Base-by-base conservation (phyloP, 1,140 invertebrate genomes). In the Lepidurus arcticus region DNA sequence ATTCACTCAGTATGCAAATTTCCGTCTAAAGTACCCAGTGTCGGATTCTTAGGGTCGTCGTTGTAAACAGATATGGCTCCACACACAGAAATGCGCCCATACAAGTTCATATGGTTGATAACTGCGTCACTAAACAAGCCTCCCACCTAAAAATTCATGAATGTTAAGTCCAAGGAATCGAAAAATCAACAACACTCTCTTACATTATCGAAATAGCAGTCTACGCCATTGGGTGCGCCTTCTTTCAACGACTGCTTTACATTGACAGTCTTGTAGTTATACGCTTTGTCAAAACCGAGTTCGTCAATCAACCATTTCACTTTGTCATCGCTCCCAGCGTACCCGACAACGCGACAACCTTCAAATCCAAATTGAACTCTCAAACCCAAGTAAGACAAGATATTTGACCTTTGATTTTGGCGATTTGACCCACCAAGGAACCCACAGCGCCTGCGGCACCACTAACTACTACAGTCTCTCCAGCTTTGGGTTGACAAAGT, bases 181-280 rank as follows among this genome's bases (percentile, higher is more conserved):
- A 65, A 65, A 65, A 9, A 65, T 9, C 47, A 43, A 24, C 73
- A 7, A 78, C 43, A 65, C 74, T 26, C 73, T 80, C 84, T 82
- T 85, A 91, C 91, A 84, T 92, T 92, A 82, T 92, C 91, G 84
- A 92, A 92, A 81, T 92, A 92, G 80, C 90, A 90, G 81, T 92
- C 90, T 1, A 92, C 84, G 44, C 90, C 90, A 13, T 91, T 85
- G 0, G 91, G 90, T n/a, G 90, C 90, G 42, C 84, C 85, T 83
- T 90, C 85, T 81, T 86, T 88, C n/a, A 93, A 84, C 47, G 85
- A 86, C 47, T 84, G 76, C 7, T 82, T 82, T 45, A 92, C 76
- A 79, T 90, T 83, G 11, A 84, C 84, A 0, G 83, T 90, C 84
- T 92, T 93, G 82, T 93, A 93, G 84, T 93, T 93, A 78, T 89